Base-by-base conservation (phyloP, 2,888 invertebrate species). In the Tachina fera region DNA sequence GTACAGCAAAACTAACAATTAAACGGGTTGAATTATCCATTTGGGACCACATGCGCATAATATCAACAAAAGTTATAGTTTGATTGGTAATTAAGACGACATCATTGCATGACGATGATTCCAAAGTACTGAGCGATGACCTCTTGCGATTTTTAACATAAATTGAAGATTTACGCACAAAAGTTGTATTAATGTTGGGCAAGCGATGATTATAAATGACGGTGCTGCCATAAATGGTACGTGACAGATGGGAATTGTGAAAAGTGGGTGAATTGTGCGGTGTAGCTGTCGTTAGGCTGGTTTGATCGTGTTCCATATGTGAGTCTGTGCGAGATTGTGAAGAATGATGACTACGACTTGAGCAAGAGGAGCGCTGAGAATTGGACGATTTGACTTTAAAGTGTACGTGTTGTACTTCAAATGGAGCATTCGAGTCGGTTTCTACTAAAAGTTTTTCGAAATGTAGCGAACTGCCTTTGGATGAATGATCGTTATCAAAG, bases 341-440 rank as follows among this genome's bases (percentile, higher is more conserved):
- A 0, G 53, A 70, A 22, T 19, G 22, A 39, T 74, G 70, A 67
- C 43, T 74, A 11, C 43, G 63, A 16, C 19, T 77, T 49, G 61
- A 68, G 19, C 31, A 31, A 45, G 70, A 74, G 63, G 63, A 60
- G 43, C 13, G 47, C 13, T 31, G 83, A 47, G 67, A 79, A 49
- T 53, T 22, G 2, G 60, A 39, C 6, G 60, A 63, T 49, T 47
- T 45, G 1, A n/a, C 10, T 70, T 85, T 58, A 61, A 87, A 89
- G 8, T 87, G 31, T 13, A 90, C 79, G 5, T 90, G 88, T 41
- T 89, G 87, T 9, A 91, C 86, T 11, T 89, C 88, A 60, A 92
- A 92, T 1, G 92, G 92, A 5, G 92, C 91, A 68, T 89, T 83
- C 1, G 91, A 92, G 10, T 85, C 87, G 53, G 88, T 92, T 67